Percentiles rank a stretch among this genome's conserved stretches.
phyloP scores from a whole-genome alignment of 2,797 vertebrate species.

The Chrosomus eos region DNA sequence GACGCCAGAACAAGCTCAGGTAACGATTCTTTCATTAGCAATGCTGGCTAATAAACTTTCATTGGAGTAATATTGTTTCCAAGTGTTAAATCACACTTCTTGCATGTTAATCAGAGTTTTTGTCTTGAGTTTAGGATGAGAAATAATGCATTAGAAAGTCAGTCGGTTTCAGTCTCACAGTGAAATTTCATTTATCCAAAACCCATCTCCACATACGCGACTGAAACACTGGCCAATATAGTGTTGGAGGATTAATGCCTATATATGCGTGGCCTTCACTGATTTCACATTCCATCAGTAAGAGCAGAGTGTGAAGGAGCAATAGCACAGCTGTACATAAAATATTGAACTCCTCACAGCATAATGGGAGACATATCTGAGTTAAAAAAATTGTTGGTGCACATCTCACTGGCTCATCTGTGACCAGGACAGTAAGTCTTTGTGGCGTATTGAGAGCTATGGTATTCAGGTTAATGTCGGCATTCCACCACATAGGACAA shows the following conservation, averaged over 20 bases:
- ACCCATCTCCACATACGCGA: background rate
- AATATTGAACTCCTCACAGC: background rate
- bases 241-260: no score
- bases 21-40: conserved; percentile 58
- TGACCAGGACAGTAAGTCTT: background rate
- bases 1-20: conserved; percentile 93
- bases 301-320: no score
- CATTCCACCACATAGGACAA: background rate
- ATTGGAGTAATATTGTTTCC: background rate
- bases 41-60: background rate
- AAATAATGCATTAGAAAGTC: background rate
- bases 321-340: background rate
- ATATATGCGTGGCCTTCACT: no score
- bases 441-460: background rate
- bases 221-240: background rate
- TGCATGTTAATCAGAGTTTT: background rate
- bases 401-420: no score
- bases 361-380: background rate
- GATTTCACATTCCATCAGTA: no score
- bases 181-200: background rate
- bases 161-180: background rate
- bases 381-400: background rate
- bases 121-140: background rate
- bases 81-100: background rate
- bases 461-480: background rate